Evolutionary conservation across 2,888 invertebrate genomes (phyloP), one percentile per base, ranked within the genome.

Genomic region (Lamellibrachia satsuma): DNA sequence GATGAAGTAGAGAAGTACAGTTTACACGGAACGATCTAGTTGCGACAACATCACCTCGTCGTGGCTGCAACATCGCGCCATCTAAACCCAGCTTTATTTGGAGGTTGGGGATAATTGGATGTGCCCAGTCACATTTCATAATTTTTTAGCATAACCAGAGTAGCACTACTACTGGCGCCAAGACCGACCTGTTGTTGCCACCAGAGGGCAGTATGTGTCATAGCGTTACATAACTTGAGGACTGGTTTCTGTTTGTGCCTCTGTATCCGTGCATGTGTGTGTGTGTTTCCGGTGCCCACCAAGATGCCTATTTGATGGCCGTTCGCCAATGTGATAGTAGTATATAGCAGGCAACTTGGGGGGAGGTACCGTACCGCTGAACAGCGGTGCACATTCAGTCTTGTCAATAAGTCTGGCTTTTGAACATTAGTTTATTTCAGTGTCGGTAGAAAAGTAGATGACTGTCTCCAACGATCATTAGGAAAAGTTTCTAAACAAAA

Each of bases 281-380:
- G 75, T 75, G 75, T 75, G 15, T 75, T 75, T 75, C 75, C 75
- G 75, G 75, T 75, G 75, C 22, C 75, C 75, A 75, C 75, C 75
- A 75, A 75, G 75, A 15, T 75, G 75, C 75, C 75, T 75, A 22
- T 75, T 60, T 75, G 75, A 75, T 15, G 75, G 75, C 75, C 75
- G 22, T 2, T 11, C 22, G 75, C 75, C 75, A 75, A 3, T 75
- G 75, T 75, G 75, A 75, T 75, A 75, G 22, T 75, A 75, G 75
- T 75, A 22, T 15, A 22, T 75, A 75, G 22, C 75, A 75, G 15
- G 75, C 75, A 75, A 22, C 4, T 75, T 22, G 22, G 75, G 75
- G 15, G 75, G 15, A 75, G 15, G 75, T 3, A 4, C 6, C 75
- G n/a, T 3, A 4, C 6, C 75, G n/a, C 75, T 75, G 75, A 22